Evolutionary conservation across 2,888 invertebrate species (phyloP).

Genomic region (Chalcis sispes): DNA sequence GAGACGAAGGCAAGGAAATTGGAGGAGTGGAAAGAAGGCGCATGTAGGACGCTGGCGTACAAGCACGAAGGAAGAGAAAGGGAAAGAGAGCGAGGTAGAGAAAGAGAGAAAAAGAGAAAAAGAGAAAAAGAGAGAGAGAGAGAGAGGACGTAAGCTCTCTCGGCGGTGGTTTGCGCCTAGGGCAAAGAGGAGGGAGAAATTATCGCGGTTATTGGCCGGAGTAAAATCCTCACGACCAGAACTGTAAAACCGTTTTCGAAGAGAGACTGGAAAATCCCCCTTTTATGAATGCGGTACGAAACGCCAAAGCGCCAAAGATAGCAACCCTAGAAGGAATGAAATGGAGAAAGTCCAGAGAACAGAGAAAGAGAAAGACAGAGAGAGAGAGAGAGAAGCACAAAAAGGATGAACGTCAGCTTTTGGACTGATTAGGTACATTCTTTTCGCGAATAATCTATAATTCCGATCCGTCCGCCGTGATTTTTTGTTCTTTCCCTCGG

Average conservation of each 20-base stretch:
- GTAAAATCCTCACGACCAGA: slow-evolving; percentile 36
- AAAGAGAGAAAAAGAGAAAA: slow-evolving; percentile 17
- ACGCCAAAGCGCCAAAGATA: slow-evolving; percentile 2
- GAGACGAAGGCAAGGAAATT: neutral
- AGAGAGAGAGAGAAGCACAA: slow-evolving; percentile 22
- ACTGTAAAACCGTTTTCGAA: slow-evolving; percentile 34
- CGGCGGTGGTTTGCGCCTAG: neutral
- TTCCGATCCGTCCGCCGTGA: slow-evolving; percentile 27
- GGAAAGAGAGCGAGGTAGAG: neutral
- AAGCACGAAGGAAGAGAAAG: neutral
- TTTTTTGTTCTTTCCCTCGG: neutral
- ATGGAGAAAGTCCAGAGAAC: slow-evolving; percentile 3
- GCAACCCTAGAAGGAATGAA: neutral
- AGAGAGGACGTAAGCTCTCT: slow-evolving; percentile 5
- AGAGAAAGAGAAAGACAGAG: neutral
- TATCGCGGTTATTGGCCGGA: slow-evolving; percentile 46
- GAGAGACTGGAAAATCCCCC: slow-evolving; percentile 38
- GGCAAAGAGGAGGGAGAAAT: slow-evolving; percentile 32
- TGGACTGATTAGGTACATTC: slow-evolving; percentile 50
- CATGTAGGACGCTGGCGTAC: neutral
- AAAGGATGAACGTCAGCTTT: slow-evolving; percentile 43
- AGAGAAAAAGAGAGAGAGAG: slow-evolving; percentile 3
- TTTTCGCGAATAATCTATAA: slow-evolving; percentile 44
- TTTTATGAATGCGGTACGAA: slow-evolving; percentile 44
- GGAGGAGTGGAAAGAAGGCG: neutral